These are phyloP conservation scores for Oncorhynchus keta DNA, from an alignment of 2,113 vertebrate genomes.

Conservation along the genomic window DNA sequence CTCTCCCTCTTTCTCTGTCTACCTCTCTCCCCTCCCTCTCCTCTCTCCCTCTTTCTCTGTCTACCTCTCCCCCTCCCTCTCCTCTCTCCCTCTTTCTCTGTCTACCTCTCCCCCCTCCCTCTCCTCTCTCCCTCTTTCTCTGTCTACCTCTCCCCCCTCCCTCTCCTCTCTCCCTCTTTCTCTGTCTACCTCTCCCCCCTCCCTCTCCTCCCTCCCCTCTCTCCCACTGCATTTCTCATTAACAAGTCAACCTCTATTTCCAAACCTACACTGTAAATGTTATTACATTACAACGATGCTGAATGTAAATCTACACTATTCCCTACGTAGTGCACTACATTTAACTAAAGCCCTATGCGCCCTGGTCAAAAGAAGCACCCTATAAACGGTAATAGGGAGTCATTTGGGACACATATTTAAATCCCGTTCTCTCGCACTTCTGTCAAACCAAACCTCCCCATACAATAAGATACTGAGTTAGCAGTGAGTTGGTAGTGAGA, in stretches of 20 bases:
- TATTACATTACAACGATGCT: not conserved
- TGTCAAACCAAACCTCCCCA: not conserved
- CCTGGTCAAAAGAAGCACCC: too few species aligned
- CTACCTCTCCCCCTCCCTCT: too few species aligned
- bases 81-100: too few species aligned
- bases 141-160: too few species aligned
- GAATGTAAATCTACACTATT: conserved; percentile 9
- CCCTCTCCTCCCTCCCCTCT: not conserved
- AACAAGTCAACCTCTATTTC: conserved; percentile 24
- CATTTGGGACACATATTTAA: not conserved
- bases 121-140: too few species aligned
- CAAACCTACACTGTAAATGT: conserved; percentile 9
- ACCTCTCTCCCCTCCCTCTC: too few species aligned
- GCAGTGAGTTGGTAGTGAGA: too few species aligned
- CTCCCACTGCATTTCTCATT: conserved; percentile 4
- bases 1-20: not conserved
- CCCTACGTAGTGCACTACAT: not conserved
- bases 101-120: too few species aligned
- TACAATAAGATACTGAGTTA: not conserved
- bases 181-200: not conserved
- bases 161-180: not conserved
- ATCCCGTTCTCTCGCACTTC: not conserved
- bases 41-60: too few species aligned
- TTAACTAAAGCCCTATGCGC: too few species aligned
- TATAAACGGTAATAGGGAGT: too few species aligned